A percentile compares a stretch with the other conserved stretches of the same genome.
These are phyloP conservation scores for Gallinago stenura DNA, from an alignment of 2,797 vertebrate genomes.

Conservation along the genomic window DNA sequence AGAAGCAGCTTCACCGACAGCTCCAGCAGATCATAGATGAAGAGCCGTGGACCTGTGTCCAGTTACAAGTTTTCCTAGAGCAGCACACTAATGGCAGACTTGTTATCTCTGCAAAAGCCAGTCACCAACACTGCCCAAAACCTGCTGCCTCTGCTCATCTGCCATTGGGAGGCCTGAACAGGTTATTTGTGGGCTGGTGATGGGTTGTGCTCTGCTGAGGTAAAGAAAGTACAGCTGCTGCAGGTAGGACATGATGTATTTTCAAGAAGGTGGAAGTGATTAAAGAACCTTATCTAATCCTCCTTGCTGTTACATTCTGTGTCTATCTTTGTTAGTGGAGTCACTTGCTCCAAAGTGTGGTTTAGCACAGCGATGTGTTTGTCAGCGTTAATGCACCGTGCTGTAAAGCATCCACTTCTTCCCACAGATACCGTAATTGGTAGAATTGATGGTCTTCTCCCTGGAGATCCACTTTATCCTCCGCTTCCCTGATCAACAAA, in stretches of 20 bases:
- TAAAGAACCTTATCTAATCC: neutral
- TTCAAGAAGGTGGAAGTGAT: neutral
- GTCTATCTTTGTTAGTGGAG: neutral
- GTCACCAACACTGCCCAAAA: neutral
- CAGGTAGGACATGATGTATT: neutral
- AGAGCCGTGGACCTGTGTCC: accelerated
- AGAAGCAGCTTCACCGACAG: neutral
- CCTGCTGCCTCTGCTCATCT: neutral
- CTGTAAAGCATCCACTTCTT: neutral
- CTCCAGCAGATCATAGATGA: neutral
- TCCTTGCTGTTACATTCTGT: neutral
- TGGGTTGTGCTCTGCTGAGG: neutral
- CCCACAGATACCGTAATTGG: neutral
- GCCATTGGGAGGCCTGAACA: neutral
- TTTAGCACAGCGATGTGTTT: neutral
- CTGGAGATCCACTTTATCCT: neutral
- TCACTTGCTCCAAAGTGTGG: neutral
- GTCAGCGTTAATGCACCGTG: neutral
- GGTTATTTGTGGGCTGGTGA: neutral
- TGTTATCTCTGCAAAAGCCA: neutral
- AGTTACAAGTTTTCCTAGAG: neutral
- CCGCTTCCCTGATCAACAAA: neutral
- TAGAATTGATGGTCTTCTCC: neutral
- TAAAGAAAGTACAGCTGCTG: neutral
- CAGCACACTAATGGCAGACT: neutral